Evolutionary conservation across 2,888 invertebrate species (phyloP), one percentile per base, ranked within the genome.

Genomic region (Latrodectus hesperus): DNA sequence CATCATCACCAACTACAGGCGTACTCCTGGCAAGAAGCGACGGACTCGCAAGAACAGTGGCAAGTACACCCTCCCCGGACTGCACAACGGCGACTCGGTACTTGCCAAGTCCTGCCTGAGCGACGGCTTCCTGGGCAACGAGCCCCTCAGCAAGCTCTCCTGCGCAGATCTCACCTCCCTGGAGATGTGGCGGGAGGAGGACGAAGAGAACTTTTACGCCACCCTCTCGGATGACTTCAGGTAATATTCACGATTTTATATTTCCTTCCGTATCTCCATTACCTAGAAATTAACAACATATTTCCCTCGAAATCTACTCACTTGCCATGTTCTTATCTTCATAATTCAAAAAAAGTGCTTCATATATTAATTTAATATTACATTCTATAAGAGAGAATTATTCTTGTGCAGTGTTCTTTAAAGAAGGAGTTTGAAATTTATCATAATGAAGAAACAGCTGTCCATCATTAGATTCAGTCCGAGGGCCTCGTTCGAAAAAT

Each of bases 161-260:
- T 87, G 87, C 74, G 87, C 87, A 11, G 87, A 87, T 17, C 82
- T 87, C 60, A 87, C 87, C 12, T 87, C 87, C 17, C 73, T 87
- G 14, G 87, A 78, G 60, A 78, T 87, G 79, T 87, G 87, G 87
- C 60, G 80, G 51, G 87, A 87, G 10, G 87, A 87, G 22, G 82
- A 78, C 53, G 84, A 88, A 14, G 91, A 92, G 91, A 92, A 93
- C 91, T 90, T 93, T 90, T 92, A 93, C 91, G 91, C 92, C 49
- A 92, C 92, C 3, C 90, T 92, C 52, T 92, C 92, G 2, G 91
- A 91, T 71, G 90, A 82, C 22, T 77, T 82, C 64, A 88, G 88
- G 72, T 85, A 55, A 78, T 52, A 38, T 14, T 22, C 55, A 1
- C 0, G 6, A 17, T 38, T 38, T 38, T 38, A 38, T 38, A 22